phyloP scores from a whole-genome alignment of 2,113 vertebrate genomes.

The Tympanuchus pallidicinctus region DNA sequence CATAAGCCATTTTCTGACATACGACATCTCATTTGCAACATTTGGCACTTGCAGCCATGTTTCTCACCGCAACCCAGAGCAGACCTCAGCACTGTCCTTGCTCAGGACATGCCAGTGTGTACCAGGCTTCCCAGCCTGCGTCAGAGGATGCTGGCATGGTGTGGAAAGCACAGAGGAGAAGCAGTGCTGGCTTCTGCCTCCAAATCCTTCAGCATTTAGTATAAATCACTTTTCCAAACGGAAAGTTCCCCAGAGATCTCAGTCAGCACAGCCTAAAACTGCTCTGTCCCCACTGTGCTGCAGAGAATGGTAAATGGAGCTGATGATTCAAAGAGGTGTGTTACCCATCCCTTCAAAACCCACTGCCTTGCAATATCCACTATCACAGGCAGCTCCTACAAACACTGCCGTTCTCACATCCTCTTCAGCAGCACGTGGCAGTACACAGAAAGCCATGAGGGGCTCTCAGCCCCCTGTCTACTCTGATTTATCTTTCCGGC shows the following conservation, averaged over 20 bases:
- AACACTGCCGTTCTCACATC: background rate
- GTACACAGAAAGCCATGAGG: background rate
- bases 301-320: background rate
- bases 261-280: background rate
- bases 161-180: fast-evolving
- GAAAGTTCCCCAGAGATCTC: background rate
- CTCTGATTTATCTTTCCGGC: background rate
- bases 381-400: background rate
- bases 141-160: background rate
- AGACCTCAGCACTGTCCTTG: background rate
- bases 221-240: background rate
- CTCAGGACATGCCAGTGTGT: fast-evolving
- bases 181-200: background rate
- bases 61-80: background rate
- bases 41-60: background rate
- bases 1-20: background rate
- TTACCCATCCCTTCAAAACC: background rate
- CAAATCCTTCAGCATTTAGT: background rate
- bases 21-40: background rate
- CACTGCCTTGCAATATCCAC: background rate
- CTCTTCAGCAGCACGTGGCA: background rate
- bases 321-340: background rate
- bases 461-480: background rate
- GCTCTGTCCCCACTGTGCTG: background rate
- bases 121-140: background rate